Conservation (phyloP, 1,140 invertebrate genomes). For the Chymomyza costata region DNA sequence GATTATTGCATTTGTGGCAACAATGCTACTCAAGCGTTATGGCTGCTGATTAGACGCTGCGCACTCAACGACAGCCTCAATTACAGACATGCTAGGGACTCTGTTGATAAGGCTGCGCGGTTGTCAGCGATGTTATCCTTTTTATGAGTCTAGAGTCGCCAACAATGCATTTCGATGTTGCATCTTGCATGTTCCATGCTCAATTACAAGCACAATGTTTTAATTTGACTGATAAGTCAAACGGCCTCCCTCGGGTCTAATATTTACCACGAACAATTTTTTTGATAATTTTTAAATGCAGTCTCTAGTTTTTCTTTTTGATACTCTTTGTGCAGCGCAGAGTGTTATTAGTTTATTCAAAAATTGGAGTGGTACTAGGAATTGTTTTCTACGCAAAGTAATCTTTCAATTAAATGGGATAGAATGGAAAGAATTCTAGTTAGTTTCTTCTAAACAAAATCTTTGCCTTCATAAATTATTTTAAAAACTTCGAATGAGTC, state of each 20-base stretch:
- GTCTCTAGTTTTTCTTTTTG: too few species aligned
- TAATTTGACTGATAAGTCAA: conserved; percentile 54
- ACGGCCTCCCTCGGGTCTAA: conserved; percentile 24
- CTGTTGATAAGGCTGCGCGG: conserved; percentile 30
- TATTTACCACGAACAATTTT: conserved; percentile 27
- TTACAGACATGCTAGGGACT: conserved; percentile 25
- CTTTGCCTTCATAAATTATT: too few species aligned
- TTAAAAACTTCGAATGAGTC: too few species aligned
- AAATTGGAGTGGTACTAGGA: too few species aligned
- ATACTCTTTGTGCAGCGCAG: too few species aligned
- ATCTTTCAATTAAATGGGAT: too few species aligned
- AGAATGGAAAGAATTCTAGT: too few species aligned
- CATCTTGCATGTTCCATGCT: conserved; percentile 23
- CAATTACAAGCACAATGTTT: conserved; percentile 70
- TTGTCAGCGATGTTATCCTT: conserved; percentile 58
- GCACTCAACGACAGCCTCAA: conserved; percentile 53
- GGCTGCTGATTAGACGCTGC: conserved; percentile 49
- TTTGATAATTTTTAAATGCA: conserved; percentile 40
- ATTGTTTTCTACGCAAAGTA: too few species aligned
- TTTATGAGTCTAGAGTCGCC: not conserved
- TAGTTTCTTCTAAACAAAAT: too few species aligned
- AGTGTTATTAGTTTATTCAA: too few species aligned
- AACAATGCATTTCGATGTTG: too few species aligned
- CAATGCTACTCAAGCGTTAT: conserved; percentile 64
- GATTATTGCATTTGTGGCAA: conserved; percentile 29